Base-by-base conservation (phyloP, 1,140 invertebrate genomes). In the Oreohelix idahoensis region DNA sequence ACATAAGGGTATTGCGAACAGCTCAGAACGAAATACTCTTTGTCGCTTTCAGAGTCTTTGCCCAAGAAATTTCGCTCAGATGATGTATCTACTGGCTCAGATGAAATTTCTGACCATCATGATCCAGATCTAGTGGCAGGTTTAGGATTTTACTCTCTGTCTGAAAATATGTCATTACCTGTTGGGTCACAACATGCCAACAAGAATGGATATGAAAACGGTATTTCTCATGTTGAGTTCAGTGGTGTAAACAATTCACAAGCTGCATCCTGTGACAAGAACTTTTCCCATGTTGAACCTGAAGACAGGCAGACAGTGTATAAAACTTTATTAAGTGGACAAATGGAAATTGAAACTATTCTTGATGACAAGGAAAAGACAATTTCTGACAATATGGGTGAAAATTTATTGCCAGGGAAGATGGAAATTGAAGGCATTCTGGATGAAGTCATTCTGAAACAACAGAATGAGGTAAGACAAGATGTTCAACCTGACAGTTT, bases 351-450 rank as follows among this genome's bases (percentile, higher is more conserved):
- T 71, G 79, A 80, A 36, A 35, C 10, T 26, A 71, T 71, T 51
- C 45, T 80, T 17, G 26, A 80, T 45, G 53, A 69, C 36, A 79
- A 69, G n/a, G 38, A 23, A 2, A 63, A 39, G 23, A 13, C 75
- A 32, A 1, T 36, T 42, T 39, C 71, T 74, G 71, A 42, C 15
- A 77, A 35, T 69, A 69, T 71, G 49, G n/a, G 79, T 45, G 79
- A 71, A 10, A 49, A 70, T 58, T 51, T 80, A 38, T 32, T 80
- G 36, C 49, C 8, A 71, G 79, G 79, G 42, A 80, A 71, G 35
- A 71, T 80, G 63, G 79, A 80, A 51, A 80, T 80, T 71, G 79
- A 80, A 51, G 45, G 45, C 17, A 49, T 80, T 73, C 53, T 80
- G 20, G 66, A 80, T 53, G 75, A 77, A 15, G 75, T 53, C 32